Percentiles rank a stretch among this genome's conserved stretches.
phyloP scores from a whole-genome alignment of 2,113 vertebrate genomes.

The western clawed frog (Xenopus tropicalis) region UCB_Xtro_10.0 CM004451.2:70012001-70012500 shows the following conservation, averaged over 20 bases:
- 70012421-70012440: too few relatives aligned
- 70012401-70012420: constrained; percentile 31
- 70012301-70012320: not conserved
- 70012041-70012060: not conserved
- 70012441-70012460: too few relatives aligned
- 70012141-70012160: not conserved
- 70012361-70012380: too few relatives aligned
- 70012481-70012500: too few relatives aligned
- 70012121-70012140: not conserved
- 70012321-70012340: too few relatives aligned
- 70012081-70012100: not conserved
- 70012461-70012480: too few relatives aligned
- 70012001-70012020: not conserved
- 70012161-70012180: not conserved
- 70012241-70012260: not conserved
- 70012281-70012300: not conserved
- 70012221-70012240: not conserved
- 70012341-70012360: too few relatives aligned
- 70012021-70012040: not conserved
- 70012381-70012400: too few relatives aligned
- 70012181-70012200: constrained; percentile 23
- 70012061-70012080: not conserved
- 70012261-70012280: not conserved
- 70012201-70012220: not conserved
- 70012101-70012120: not conserved